A percentile compares a stretch with the other conserved stretches of the same genome.
These are phyloP conservation scores for Brachionus plicatilis DNA, from an alignment of 1,140 invertebrate species.

Conservation along the genomic window DNA sequence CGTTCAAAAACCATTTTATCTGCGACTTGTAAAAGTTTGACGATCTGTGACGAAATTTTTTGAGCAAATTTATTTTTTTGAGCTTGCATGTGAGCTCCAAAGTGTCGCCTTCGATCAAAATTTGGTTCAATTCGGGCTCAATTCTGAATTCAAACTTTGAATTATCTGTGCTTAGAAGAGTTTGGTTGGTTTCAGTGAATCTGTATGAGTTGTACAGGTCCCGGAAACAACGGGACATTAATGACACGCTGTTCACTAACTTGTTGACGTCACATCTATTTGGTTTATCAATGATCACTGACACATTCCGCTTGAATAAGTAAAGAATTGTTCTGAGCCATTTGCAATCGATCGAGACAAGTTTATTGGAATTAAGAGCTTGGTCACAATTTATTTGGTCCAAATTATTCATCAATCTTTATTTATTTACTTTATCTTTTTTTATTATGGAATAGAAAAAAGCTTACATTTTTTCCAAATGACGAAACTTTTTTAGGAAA, in stretches of 20 bases:
- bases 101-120: slow-evolving; percentile 31
- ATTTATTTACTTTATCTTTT: not conserved
- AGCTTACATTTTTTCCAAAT: slow-evolving; percentile 28
- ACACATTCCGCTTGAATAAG: slow-evolving; percentile 19
- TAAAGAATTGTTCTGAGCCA: slow-evolving; percentile 26
- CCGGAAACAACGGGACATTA: slow-evolving; percentile 15
- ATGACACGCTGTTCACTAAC: slow-evolving; percentile 14
- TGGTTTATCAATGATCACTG: not conserved
- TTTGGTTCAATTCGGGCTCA: slow-evolving; percentile 19
- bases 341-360: slow-evolving; percentile 24
- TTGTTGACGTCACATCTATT: not conserved
- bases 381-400: slow-evolving; percentile 24
- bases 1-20: slow-evolving; percentile 35
- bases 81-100: slow-evolving; percentile 15
- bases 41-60: not conserved
- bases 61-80: slow-evolving; percentile 1
- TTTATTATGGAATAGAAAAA: not conserved
- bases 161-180: not conserved
- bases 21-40: not conserved
- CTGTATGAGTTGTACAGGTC: slow-evolving; percentile 6
- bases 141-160: slow-evolving; percentile 20
- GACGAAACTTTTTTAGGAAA: slow-evolving; percentile 18
- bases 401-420: slow-evolving; percentile 1
- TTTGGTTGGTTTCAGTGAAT: not conserved
- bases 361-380: not conserved